Evolutionary conservation across 2,797 vertebrate species (phyloP).

Genomic region (Phaenicophaeus curvirostris): DNA sequence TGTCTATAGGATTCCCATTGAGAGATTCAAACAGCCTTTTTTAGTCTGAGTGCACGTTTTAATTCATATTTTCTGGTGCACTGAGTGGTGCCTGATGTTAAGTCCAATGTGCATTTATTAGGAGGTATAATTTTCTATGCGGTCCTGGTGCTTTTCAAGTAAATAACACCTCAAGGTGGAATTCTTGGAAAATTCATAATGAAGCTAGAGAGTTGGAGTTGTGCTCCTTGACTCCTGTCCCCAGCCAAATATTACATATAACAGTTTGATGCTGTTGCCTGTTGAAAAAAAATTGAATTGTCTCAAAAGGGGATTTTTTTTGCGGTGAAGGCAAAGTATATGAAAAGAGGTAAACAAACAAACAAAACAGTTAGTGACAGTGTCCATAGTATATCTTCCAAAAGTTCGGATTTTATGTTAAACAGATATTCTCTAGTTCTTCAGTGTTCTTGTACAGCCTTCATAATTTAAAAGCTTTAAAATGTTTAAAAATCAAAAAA

Average conservation of each 20-base stretch:
- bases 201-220: background rate
- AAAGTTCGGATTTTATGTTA: background rate
- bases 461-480: background rate
- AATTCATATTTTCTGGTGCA: background rate
- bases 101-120: background rate
- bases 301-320: background rate
- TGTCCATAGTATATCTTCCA: background rate
- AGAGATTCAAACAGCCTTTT: background rate
- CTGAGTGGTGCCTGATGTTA: background rate
- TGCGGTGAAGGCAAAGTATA: background rate
- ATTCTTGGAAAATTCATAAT: background rate
- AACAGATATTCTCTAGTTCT: background rate
- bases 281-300: background rate
- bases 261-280: background rate
- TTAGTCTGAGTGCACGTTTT: background rate
- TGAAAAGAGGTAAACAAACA: background rate
- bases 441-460: background rate
- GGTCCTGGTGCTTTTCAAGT: background rate
- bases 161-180: background rate
- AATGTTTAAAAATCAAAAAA: background rate
- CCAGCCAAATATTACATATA: background rate
- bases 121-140: background rate
- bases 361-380: background rate
- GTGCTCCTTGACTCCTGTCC: background rate
- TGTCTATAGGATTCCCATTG: background rate